These are phyloP conservation scores for Amaurobius ferox DNA, from an alignment of 2,888 invertebrate species.

Conservation along the genomic window DNA sequence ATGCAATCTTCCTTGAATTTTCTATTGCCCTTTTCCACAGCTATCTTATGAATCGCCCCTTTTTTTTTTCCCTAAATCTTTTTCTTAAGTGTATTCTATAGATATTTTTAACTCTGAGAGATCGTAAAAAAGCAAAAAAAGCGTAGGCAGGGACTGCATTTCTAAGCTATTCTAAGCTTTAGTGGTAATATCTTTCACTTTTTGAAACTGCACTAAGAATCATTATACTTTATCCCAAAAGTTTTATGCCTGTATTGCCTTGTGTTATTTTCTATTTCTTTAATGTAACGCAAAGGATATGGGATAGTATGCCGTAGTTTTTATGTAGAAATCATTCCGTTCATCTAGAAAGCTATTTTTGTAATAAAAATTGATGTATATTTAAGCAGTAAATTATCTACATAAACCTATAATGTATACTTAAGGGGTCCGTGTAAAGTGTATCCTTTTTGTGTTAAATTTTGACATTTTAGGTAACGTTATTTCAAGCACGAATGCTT, in stretches of 20 bases:
- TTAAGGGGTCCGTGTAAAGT: too few species aligned
- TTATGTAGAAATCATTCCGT: too few species aligned
- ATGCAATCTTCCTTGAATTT: background rate
- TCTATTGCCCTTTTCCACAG: background rate
- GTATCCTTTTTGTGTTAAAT: too few species aligned
- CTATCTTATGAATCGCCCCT: background rate
- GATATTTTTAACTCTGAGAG: constrained; percentile 10
- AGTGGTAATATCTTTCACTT: background rate
- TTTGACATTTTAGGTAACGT: too few species aligned
- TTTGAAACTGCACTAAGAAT: background rate
- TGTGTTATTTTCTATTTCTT: too few species aligned
- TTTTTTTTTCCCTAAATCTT: background rate
- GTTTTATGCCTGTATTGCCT: background rate
- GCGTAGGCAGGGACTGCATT: constrained; percentile 9
- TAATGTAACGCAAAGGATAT: too few species aligned
- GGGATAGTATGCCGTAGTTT: too few species aligned
- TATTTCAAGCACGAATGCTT: too few species aligned
- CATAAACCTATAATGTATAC: too few species aligned
- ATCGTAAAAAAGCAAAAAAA: constrained; percentile 11
- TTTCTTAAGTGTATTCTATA: constrained; percentile 16
- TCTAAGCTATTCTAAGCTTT: constrained; percentile 14
- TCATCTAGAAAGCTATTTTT: too few species aligned
- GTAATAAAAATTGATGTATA: too few species aligned
- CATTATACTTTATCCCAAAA: background rate
- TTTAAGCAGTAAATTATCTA: too few species aligned